Evolutionary conservation across 2,797 vertebrate genomes (phyloP).

Genomic region (Pseudotriccus pelzelni): DNA sequence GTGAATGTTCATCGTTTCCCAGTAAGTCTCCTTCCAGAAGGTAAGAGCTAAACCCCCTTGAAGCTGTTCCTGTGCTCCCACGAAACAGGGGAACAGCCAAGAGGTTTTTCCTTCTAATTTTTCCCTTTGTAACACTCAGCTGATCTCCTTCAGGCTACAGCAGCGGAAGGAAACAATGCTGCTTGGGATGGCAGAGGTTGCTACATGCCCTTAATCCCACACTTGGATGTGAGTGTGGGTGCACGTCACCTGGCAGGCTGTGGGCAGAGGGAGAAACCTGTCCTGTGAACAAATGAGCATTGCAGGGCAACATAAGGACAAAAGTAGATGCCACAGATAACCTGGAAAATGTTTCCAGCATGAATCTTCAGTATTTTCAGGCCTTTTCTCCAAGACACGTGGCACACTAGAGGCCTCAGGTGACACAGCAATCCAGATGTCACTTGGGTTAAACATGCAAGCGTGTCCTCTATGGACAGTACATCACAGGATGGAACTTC

Average conservation of each 20-base stretch:
- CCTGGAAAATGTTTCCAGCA: background rate
- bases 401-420: background rate
- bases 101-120: background rate
- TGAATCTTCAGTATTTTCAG: background rate
- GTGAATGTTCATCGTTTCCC: background rate
- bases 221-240: background rate
- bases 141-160: background rate
- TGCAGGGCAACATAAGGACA: background rate
- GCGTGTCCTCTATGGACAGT: too few species aligned
- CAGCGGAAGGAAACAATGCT: background rate
- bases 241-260: background rate
- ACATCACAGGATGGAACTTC: background rate
- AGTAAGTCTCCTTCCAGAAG: background rate
- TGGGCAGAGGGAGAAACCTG: background rate
- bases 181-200: background rate
- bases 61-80: background rate
- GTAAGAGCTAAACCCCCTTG: background rate
- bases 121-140: background rate
- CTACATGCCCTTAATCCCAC: rapidly evolving
- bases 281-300: background rate
- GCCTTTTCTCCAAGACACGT: background rate
- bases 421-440: background rate
- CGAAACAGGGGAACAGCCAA: background rate
- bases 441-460: background rate
- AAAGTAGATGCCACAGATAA: background rate